Conservation (phyloP, 2,113 vertebrate species). For the Phoenicopterus ruber region DNA sequence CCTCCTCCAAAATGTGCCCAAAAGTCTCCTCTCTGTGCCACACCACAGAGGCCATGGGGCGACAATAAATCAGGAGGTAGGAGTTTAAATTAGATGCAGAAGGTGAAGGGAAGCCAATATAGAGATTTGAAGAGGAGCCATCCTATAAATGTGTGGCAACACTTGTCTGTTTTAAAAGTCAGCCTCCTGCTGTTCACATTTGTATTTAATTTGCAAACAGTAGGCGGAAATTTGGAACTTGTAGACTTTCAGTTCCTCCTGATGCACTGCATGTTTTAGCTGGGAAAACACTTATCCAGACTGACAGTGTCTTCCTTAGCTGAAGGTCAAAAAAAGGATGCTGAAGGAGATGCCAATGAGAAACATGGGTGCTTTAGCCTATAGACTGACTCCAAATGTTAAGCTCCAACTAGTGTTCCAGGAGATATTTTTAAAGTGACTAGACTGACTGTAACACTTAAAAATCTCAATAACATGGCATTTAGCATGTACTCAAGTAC, state of each 20-base stretch:
- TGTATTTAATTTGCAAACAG: constrained; percentile 63
- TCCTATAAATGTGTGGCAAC: constrained; percentile 44
- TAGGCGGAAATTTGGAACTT: constrained; percentile 46
- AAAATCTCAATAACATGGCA: not conserved
- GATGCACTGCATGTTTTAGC: constrained; percentile 21
- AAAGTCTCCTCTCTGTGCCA: not conserved
- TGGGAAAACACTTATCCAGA: constrained; percentile 13
- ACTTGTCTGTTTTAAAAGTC: constrained; percentile 58
- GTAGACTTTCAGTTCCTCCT: constrained; percentile 11
- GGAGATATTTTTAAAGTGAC: not conserved
- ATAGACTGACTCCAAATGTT: not conserved
- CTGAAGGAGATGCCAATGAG: not conserved
- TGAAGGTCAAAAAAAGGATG: constrained; percentile 4
- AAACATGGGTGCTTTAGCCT: not conserved
- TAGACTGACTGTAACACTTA: not conserved
- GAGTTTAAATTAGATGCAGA: constrained; percentile 18
- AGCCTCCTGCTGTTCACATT: constrained; percentile 55
- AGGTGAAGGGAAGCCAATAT: not conserved
- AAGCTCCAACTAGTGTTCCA: not conserved
- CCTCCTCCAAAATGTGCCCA: not conserved
- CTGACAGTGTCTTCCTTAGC: not conserved
- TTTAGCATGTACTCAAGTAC: not conserved
- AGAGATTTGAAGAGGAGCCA: constrained; percentile 13
- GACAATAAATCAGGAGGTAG: not conserved
- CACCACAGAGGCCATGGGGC: not conserved